Evolutionary conservation across 23 tunicate species (phyloP), one percentile per base, ranked within the genome.

Genomic region (Ascidia mentula): DNA sequence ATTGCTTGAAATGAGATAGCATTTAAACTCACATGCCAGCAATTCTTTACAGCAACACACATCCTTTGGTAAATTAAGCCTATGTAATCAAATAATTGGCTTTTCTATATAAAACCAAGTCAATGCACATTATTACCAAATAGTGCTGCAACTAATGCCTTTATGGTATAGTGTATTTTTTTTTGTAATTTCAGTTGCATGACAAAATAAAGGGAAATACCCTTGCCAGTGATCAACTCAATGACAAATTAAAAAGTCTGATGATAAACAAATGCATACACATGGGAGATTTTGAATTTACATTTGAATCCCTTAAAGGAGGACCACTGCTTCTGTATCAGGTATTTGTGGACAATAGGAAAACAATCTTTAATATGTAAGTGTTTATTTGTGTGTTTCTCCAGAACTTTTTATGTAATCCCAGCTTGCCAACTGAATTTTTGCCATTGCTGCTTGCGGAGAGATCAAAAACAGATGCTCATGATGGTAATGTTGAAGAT

Each of bases 381-480:
- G n/a, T n/a, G n/a, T n/a, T n/a, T n/a, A n/a, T n/a, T n/a, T n/a
- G n/a, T n/a, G n/a, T n/a, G n/a, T n/a, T n/a, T n/a, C n/a, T n/a
- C n/a, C 65, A 53, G 65, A 53, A 53, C 65, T 53, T 53, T 53
- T 53, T 53, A 28, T 53, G 24, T 28, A 53, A 53, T 28, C 65
- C 65, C 1, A 28, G 24, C 65, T 9, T 53, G 7, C 65, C 65
- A 3, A 28, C 65, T 20, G 65, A 53, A 9, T 53, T 53, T 53
- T 28, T 53, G 13, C 65, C 65, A 3, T 53, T 53, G 1, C 65
- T 53, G 65, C n/a, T n/a, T n/a, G 28, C 22, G 24, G 65, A 53
- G 65, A 53, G 13, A 28, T 53, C 65, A 53, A 53, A 5, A 20
- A 1, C 24, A 53, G 24, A 53, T 20, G 13, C 65, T 5, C 28